These are phyloP conservation scores for Hydroisotoma schaefferi DNA, from an alignment of 2,888 invertebrate species.

Conservation along the genomic window DNA sequence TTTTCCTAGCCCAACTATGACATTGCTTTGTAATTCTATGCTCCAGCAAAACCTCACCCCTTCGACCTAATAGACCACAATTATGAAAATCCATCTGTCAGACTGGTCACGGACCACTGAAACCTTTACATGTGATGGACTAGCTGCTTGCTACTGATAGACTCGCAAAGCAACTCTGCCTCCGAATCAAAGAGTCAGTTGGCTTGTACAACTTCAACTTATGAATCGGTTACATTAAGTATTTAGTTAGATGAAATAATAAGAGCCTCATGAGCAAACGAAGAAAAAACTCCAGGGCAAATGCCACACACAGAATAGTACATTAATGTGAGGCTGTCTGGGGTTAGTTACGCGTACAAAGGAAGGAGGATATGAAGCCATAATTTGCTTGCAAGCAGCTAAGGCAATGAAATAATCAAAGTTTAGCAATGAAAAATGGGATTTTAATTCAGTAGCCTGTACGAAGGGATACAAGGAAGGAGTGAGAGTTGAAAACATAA, in stretches of 20 bases:
- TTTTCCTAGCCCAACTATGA: too few relatives aligned
- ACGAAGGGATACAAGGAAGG: constrained; percentile 2
- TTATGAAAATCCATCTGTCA: constrained; percentile 17
- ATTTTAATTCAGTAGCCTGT: constrained; percentile 7
- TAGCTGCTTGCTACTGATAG: too few relatives aligned
- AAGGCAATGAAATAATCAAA: constrained; percentile 14
- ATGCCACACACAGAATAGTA: constrained; percentile 2
- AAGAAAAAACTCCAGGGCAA: neutral
- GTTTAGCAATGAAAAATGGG: constrained; percentile 10
- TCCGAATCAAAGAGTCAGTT: too few relatives aligned
- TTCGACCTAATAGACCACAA: constrained; percentile 12
- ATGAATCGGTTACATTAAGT: neutral
- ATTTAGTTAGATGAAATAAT: neutral
- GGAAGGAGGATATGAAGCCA: too few relatives aligned
- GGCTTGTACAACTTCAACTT: too few relatives aligned
- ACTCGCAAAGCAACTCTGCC: too few relatives aligned
- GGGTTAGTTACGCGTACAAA: too few relatives aligned
- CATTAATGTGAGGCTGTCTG: too few relatives aligned
- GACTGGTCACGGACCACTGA: constrained; percentile 12
- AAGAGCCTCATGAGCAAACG: neutral
- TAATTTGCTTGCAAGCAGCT: too few relatives aligned
- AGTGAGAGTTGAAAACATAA: constrained; percentile 3
- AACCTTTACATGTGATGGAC: constrained; percentile 2
- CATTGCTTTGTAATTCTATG: too few relatives aligned
- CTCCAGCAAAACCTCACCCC: constrained; percentile 1